These are phyloP conservation scores for Tenthredo livida DNA, from an alignment of 2,888 invertebrate species.

Conservation along the genomic window DNA sequence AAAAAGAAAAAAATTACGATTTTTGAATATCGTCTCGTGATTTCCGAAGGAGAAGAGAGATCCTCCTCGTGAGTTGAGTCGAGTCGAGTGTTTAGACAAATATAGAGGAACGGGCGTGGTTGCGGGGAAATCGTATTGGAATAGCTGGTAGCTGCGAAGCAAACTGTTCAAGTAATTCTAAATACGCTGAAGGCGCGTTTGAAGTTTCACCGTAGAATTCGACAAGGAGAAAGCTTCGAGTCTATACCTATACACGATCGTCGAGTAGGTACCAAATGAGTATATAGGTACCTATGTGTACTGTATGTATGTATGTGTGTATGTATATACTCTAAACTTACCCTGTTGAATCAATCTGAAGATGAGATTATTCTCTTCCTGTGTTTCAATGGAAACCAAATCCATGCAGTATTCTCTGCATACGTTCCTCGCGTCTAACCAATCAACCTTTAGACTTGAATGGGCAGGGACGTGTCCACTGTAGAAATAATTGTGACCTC, in stretches of 20 bases:
- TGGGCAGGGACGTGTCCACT: slow-evolving; percentile 89
- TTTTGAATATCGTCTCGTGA: too few species aligned
- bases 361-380: slow-evolving; percentile 94
- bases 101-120: background rate
- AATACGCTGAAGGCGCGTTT: background rate
- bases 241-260: background rate
- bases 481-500: slow-evolving; percentile 94
- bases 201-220: slow-evolving; percentile 24
- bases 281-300: too few species aligned
- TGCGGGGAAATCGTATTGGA: background rate
- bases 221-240: slow-evolving; percentile 34
- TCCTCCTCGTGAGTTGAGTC: too few species aligned
- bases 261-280: too few species aligned
- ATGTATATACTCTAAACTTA: slow-evolving; percentile 76
- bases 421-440: slow-evolving; percentile 94
- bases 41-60: too few species aligned
- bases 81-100: background rate
- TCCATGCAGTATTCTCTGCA: slow-evolving; percentile 97
- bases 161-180: background rate
- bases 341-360: slow-evolving; percentile 93
- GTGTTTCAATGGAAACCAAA: slow-evolving; percentile 92
- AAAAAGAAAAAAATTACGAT: too few species aligned
- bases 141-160: background rate
- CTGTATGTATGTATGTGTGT: too few species aligned
- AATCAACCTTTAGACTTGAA: slow-evolving; percentile 91